Base-by-base conservation (phyloP, 2,888 invertebrate genomes). In the Coronaproctus castanopsis region DNA sequence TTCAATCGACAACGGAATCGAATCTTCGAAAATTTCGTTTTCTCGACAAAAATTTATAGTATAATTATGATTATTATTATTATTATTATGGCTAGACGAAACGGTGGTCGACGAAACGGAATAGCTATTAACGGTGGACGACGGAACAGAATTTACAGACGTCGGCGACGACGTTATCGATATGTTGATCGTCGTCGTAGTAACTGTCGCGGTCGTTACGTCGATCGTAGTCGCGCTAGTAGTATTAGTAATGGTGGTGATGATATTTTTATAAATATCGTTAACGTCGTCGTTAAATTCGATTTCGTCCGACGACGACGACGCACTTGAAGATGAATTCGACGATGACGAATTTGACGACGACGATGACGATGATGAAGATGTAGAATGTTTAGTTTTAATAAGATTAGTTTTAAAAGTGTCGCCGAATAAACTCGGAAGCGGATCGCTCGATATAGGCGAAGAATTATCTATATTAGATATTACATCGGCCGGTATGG, bases 311-410 rank as follows among this genome's bases (percentile, higher is more conserved):
- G 64, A 58, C 62, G 64, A 2, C 62, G 62, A 36, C n/a, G n/a
- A n/a, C n/a, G n/a, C n/a, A n/a, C n/a, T 3, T 60, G n/a, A n/a
- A n/a, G n/a, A n/a, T n/a, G n/a, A n/a, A n/a, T n/a, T 57, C 14
- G 63, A 62, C 5, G 65, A 63, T 21, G 66, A 60, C 59, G 65
- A 58, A 21, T 58, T 54, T 2, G 58, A 23, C 21, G 58, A 58
- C 19, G 58, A 59, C 2, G 59, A 18, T n/a, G 55, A 55, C 3
- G 58, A 58, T 1, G 58, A 24, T 48, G n/a, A n/a, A n/a, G n/a
- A n/a, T n/a, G n/a, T n/a, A n/a, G n/a, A n/a, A n/a, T n/a, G n/a
- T n/a, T n/a, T n/a, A n/a, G n/a, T n/a, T n/a, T n/a, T n/a, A 36
- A 8, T 36, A 8, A 36, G 36, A 36, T 36, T 5, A 8, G 5